Conservation (phyloP, 1,140 invertebrate species). For the Atta cephalotes region DNA sequence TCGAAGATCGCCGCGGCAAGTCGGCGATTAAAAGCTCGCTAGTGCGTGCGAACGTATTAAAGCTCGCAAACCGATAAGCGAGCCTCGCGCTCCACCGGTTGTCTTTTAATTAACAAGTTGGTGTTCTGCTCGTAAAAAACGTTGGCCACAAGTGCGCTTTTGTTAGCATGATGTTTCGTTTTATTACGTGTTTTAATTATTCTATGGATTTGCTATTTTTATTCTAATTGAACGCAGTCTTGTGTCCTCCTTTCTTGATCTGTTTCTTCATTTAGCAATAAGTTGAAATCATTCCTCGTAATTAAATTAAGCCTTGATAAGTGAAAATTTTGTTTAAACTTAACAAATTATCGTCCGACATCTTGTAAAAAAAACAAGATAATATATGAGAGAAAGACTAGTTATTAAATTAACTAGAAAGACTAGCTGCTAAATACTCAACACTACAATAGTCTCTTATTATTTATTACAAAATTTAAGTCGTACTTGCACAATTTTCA, state of each 20-base stretch:
- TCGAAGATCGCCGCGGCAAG: constrained; percentile 58
- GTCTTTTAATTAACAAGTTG: constrained; percentile 58
- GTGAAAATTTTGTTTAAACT: neutral
- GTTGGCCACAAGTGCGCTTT: neutral
- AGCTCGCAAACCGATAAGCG: constrained; percentile 59
- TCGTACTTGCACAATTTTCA: neutral
- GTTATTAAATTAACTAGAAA: neutral
- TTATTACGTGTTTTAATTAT: constrained; percentile 13
- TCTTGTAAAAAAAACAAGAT: neutral
- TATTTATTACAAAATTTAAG: neutral
- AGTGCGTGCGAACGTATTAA: constrained; percentile 41
- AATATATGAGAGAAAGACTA: neutral
- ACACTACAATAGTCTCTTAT: neutral
- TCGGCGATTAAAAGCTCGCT: constrained; percentile 63
- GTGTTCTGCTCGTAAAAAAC: constrained; percentile 20
- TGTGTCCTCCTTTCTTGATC: neutral
- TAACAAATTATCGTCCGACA: neutral
- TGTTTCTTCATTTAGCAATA: neutral
- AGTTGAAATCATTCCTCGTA: neutral
- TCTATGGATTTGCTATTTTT: neutral
- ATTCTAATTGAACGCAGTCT: constrained; percentile 1
- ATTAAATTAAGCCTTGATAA: neutral
- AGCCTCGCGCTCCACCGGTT: constrained; percentile 22
- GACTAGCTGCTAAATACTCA: no score
- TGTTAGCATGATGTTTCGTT: neutral